Evolutionary conservation across 2,113 vertebrate species (phyloP).

Genomic region (Malurus cyaneus): DNA sequence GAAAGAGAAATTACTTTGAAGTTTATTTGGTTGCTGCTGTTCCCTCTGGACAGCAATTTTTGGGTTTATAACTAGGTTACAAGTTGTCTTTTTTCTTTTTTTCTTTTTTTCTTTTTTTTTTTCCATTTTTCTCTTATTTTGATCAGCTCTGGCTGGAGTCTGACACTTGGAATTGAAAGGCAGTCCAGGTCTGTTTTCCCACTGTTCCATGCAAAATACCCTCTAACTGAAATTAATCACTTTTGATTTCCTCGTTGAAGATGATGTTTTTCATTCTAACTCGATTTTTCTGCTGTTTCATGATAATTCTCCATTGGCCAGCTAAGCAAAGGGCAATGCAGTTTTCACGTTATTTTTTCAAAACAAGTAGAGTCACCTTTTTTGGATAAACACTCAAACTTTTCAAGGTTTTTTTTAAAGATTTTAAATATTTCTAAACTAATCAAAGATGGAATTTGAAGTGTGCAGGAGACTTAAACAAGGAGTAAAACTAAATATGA

Average conservation of each 20-base stretch:
- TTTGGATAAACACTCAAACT: background rate
- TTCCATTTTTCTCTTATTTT: background rate
- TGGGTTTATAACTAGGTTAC: slow-evolving; percentile 5
- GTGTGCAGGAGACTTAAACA: background rate
- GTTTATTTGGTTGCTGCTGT: slow-evolving; percentile 1
- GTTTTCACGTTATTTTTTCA: background rate
- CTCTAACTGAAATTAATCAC: background rate
- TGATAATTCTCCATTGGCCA: background rate
- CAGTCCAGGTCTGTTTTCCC: background rate
- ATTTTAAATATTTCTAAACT: background rate
- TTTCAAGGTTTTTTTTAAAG: background rate
- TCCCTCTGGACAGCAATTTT: slow-evolving; percentile 27
- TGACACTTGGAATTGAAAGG: background rate
- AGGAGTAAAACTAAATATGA: background rate
- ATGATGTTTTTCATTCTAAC: background rate
- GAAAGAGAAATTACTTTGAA: slow-evolving; percentile 37
- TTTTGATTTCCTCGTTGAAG: background rate
- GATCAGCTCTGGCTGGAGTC: background rate
- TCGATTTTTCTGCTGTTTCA: background rate
- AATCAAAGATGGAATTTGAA: background rate
- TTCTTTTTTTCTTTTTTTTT: too few species aligned
- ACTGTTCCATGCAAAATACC: background rate
- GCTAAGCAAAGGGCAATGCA: background rate
- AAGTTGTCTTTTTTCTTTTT: background rate
- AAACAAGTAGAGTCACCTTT: background rate